Base-by-base conservation (phyloP, 1,140 invertebrate species). In the Prorops nasuta region DNA sequence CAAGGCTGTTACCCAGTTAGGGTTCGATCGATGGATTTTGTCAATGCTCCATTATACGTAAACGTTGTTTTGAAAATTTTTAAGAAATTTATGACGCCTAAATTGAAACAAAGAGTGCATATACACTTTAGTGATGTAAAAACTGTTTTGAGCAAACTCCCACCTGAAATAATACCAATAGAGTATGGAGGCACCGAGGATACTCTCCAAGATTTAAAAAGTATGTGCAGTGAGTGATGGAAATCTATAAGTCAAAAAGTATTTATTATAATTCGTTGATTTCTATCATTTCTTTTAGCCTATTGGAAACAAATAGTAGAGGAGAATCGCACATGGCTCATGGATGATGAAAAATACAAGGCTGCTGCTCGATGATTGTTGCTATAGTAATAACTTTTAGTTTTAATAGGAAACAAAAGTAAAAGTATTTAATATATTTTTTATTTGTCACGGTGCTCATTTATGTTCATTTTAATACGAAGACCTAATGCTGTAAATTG, bases 1-100 rank as follows among this genome's bases (percentile, higher is more conserved):
- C 84, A 86, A 71, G 83, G 84, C 24, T 81, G 81, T 24, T 89
- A 89, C 63, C 87, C 88, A 4, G 77, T 84, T 7, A 79, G 86
- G 54, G 81, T 86, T 12, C 84, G 85, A 58, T 76, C 82, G 1
- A 67, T 90, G 18, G 83, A 90, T 56, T 89, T 88, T 60, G 75
- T 90, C 1, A 88, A 90, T 67, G 80, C 85, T 2, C 87, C 87
- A 0, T 56, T 64, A 1, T 80, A 88, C 54, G 79, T 90, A 12
- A 86, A 88, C 60, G 71, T 85, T 3, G 72, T 90, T 3, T 71
- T 90, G 17, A 83, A 82, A 39, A 79, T 90, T 8, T 84, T 89
- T 45, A 83, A 83, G 67, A 79, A 66, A 47, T 90, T 91, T 57
- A 85, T 91, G 84, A 83, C 79, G 17, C 75, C 83, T 34, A 90